Base-by-base conservation (phyloP, 2,888 invertebrate genomes). In the Cephus runcator region DNA sequence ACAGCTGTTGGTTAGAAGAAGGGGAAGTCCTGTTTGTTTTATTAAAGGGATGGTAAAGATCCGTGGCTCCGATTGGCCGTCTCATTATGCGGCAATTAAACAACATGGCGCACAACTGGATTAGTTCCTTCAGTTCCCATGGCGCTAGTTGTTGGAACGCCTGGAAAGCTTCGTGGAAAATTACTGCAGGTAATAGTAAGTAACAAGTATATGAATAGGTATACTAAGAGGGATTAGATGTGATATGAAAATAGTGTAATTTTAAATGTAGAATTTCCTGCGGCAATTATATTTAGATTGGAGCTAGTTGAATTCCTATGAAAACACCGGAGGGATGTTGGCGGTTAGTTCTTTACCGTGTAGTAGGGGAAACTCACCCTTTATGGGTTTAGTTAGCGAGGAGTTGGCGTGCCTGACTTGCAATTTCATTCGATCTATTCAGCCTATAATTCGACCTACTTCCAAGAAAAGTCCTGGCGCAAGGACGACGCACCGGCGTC, bases 71-170 rank as follows among this genome's bases (percentile, higher is more conserved):
- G 84, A 85, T 85, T 84, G 84, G 85, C 69, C 76, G 80, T 79
- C 83, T 85, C 84, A 84, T 85, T 84, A 80, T 83, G 77, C 79
- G 83, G 81, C 81, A 87, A 87, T 88, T 87, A 87, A 86, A 83
- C 80, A 85, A 84, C 82, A 85, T 87, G 87, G 87, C 87, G 86
- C 82, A 81, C 81, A 76, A 80, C 81, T 79, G 69, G 76, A 76
- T 80, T 81, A 79, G 83, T 85, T 84, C 82, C 69, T 71, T 79
- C 79, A 73, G 77, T 80, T 81, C 77, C 80, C 80, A 79, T 80
- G 85, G 85, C 88, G 87, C 86, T 84, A 87, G 81, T 81, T 81
- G 76, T 76, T 79, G 83, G 85, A 81, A 76, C 77, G 15, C 30
- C 9, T 56, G 56, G 9, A 56, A 56, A 23, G 35, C 56, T 56